Evolutionary conservation across 2,113 vertebrate genomes (phyloP), one percentile per base, ranked within the genome.

Genomic region (Syngnathus typhle): DNA sequence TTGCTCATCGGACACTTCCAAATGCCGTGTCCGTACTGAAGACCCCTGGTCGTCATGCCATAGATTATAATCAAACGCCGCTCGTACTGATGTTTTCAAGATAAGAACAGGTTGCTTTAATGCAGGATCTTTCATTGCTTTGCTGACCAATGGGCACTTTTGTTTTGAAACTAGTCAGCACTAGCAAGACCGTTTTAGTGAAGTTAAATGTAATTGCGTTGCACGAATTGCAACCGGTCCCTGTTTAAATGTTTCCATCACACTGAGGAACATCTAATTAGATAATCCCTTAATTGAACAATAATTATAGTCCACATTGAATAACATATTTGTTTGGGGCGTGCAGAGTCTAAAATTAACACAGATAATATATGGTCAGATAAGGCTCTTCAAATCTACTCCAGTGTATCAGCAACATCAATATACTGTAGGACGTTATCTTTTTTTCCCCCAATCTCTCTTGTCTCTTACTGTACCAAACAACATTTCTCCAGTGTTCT

Each of bases 401-500:
- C 27, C 55, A 58, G 27, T 8, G 13, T 16, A 36, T 3, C 49
- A 21, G 49, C 15, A 16, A 16, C 55, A 58, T 16, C 0, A 16
- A 27, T 27, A 36, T 18, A 58, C 27, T 36, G 27, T 36, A 16
- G 55, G 27, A 32, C 7, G 16, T 32, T 32, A 15, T 11, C 15
- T 56, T 15, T 47, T 47, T 47, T 16, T 18, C 15, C 68, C 16
- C 47, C 54, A 38, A 36, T n/a, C 16, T 1, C 6, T 52, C 19
- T 52, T 7, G 6, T 51, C 18, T 51, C 0, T 52, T 52, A 8
- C 49, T 52, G 19, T n/a, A 16, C 12, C 32, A 10, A 58, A 64
- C 59, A 73, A 39, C 51, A 15, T 64, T 68, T 15, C 54, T 63
- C 36, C 23, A n/a, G 47, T 18, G 12, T 61, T 38, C 23, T 66